phyloP scores from a whole-genome alignment of 2,888 invertebrate species.

The Blera fallax region DNA sequence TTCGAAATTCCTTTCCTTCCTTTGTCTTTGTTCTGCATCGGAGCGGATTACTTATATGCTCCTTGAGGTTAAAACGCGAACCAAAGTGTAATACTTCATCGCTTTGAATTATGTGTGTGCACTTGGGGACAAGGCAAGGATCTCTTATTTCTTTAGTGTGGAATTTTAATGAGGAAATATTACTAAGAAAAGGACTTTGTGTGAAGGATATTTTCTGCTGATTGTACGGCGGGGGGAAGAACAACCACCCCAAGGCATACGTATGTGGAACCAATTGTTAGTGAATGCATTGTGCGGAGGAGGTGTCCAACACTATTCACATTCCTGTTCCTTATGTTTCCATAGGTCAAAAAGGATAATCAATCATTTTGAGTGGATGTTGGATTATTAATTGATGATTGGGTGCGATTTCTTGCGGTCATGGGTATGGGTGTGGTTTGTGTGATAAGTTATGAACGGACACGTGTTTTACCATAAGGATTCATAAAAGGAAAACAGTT shows the following conservation, averaged over 20 bases:
- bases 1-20: background rate
- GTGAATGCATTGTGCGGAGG: background rate
- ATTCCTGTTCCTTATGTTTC: conserved; percentile 30
- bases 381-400: conserved; percentile 69
- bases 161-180: conserved; percentile 68
- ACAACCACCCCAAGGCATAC: background rate
- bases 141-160: conserved; percentile 34
- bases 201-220: conserved; percentile 10
- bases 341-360: conserved; percentile 53
- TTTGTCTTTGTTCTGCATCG: conserved; percentile 20
- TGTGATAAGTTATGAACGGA: conserved; percentile 45
- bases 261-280: conserved; percentile 51
- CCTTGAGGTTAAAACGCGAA: conserved; percentile 44
- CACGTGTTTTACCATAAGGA: conserved; percentile 69
- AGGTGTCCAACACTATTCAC: background rate
- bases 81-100: conserved; percentile 43
- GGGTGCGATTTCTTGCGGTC: conserved; percentile 44
- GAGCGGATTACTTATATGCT: conserved; percentile 17
- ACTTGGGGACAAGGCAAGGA: conserved; percentile 33
- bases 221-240: background rate
- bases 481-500: conserved; percentile 61
- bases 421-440: conserved; percentile 28
- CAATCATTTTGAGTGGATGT: conserved; percentile 65
- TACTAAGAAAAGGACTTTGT: conserved; percentile 27
- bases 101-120: conserved; percentile 50